Evolutionary conservation across 2,888 invertebrate genomes (phyloP).

Genomic region (Microplitis deprimator): DNA sequence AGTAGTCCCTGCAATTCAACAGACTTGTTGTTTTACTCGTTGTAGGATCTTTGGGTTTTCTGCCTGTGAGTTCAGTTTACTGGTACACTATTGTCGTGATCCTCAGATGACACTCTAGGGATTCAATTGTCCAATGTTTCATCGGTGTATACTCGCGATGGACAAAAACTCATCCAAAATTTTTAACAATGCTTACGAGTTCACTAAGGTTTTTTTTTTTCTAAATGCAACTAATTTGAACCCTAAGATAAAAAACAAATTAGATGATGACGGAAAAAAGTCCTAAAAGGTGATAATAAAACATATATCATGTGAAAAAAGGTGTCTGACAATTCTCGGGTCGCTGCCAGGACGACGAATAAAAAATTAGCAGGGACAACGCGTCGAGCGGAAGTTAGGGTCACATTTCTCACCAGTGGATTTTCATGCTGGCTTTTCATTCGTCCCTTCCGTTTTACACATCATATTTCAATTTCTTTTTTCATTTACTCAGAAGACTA

Average conservation of each 20-base stretch:
- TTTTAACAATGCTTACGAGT: background rate
- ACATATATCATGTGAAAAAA: conserved; percentile 23
- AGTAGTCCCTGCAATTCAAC: conserved; percentile 29
- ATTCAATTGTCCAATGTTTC: background rate
- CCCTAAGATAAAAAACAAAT: background rate
- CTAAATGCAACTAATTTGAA: background rate
- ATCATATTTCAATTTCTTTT: conserved; percentile 39
- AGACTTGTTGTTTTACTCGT: conserved; percentile 21
- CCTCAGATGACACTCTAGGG: background rate
- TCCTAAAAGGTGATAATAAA: background rate
- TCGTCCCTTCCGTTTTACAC: conserved; percentile 35
- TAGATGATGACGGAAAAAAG: background rate
- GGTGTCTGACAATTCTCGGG: conserved; percentile 14
- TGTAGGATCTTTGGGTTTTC: conserved; percentile 11
- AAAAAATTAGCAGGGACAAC: conserved; percentile 28
- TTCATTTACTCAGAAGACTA: conserved; percentile 6
- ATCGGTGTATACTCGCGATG: background rate
- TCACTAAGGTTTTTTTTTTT: background rate
- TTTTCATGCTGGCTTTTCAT: conserved; percentile 34
- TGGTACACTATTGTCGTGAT: background rate
- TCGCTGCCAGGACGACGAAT: conserved; percentile 12
- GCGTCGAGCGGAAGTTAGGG: conserved; percentile 40
- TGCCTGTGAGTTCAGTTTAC: background rate
- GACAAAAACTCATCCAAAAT: background rate
- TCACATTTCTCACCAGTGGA: conserved; percentile 43